These are phyloP conservation scores for Orbicella faveolata DNA, from an alignment of 64 coral and sea anemone genomes.

Conservation along the genomic window DNA sequence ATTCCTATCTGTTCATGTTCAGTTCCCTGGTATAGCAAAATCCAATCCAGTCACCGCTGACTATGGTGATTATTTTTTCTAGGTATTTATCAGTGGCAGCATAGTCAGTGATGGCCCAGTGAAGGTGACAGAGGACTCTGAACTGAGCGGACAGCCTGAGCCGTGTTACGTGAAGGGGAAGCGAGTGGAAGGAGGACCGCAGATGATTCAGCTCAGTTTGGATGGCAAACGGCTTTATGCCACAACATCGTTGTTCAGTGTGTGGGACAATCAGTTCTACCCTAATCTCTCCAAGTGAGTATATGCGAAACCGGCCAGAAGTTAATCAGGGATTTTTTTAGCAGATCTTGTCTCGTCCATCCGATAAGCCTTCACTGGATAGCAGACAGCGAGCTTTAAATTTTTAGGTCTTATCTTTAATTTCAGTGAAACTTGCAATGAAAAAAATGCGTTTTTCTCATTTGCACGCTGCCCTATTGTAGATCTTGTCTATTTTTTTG, in stretches of 20 bases:
- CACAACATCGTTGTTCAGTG: conserved; percentile 90
- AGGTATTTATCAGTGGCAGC: conserved; percentile 94
- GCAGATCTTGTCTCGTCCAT: no score
- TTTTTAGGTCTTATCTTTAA: no score
- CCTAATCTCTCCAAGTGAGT: conserved; percentile 82
- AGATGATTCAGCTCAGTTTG: conserved; percentile 97
- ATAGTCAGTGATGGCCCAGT: conserved; percentile 72
- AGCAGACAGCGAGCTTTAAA: no score
- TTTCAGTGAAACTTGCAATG: no score
- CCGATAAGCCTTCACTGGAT: no score
- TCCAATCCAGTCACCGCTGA: not conserved
- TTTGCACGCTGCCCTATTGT: no score
- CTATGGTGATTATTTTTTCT: not conserved
- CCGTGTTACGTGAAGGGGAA: conserved; percentile 85
- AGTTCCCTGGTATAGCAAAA: no score
- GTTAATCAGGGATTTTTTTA: no score
- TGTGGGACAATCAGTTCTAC: conserved; percentile 99
- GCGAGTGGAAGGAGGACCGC: conserved; percentile 89
- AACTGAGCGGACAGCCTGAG: conserved; percentile 71
- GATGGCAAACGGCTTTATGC: conserved; percentile 94
- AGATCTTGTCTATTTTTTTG: no score
- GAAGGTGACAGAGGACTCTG: conserved; percentile 73
- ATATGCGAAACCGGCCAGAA: not conserved
- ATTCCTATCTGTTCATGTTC: no score
- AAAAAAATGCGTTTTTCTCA: no score